phyloP scores from a whole-genome alignment of 30 jellyfish, hydroid and myxozoan species.

The Hydractinia symbiolongicarpus region DNA sequence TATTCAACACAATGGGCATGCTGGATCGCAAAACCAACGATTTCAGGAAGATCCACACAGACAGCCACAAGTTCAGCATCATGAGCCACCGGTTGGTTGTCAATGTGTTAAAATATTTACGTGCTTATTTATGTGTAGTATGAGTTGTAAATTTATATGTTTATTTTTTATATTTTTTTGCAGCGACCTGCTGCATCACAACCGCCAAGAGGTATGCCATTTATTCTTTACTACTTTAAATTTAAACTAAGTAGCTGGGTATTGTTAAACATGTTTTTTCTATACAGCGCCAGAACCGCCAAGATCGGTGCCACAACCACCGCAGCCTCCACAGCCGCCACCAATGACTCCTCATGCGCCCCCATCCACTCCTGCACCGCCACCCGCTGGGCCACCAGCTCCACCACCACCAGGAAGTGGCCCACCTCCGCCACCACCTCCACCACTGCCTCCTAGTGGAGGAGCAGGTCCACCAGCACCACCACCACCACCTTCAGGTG shows the following conservation, averaged over 20 bases:
- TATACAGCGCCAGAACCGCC: conserved; percentile 39
- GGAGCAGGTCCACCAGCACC: conserved; percentile 41
- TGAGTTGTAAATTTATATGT: too few species aligned
- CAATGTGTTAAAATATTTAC: too few species aligned
- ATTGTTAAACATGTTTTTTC: neutral
- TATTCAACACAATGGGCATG: neutral
- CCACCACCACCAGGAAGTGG: conserved; percentile 10
- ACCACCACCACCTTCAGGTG: conserved; percentile 45
- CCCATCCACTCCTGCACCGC: conserved; percentile 66
- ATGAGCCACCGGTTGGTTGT: too few species aligned
- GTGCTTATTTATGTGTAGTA: too few species aligned
- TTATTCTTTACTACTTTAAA: too few species aligned
- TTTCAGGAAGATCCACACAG: neutral
- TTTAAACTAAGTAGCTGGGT: too few species aligned
- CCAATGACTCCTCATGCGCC: conserved; percentile 23
- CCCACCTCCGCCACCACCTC: conserved; percentile 49
- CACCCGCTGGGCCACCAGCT: conserved; percentile 40
- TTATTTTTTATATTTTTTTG: neutral
- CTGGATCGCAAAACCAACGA: neutral
- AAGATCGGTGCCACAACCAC: conserved; percentile 16
- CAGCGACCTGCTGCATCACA: neutral
- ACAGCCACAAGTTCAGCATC: neutral
- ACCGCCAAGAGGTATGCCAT: too few species aligned
- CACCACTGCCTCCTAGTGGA: conserved; percentile 86
- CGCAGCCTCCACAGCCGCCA: conserved; percentile 28